Evolutionary conservation across 2,797 vertebrate genomes (phyloP), one percentile per base, ranked within the genome.

Genomic region (Chaenodraco wilsoni): DNA sequence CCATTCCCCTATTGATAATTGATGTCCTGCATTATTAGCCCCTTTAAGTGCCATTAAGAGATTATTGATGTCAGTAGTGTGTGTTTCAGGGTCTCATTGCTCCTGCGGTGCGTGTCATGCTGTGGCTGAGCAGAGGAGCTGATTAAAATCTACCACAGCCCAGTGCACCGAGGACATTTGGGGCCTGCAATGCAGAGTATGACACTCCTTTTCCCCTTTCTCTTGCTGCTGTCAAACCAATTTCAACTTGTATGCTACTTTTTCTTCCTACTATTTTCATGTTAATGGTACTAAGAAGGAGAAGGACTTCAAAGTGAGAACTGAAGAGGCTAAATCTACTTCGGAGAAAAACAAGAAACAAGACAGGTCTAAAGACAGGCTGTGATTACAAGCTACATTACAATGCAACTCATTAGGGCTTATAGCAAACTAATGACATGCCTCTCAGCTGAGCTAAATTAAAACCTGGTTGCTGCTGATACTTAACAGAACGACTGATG

Each of bases 91-190:
- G 57, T 77, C 75, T 76, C 77, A 44, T 19, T 43, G 69, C 69
- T 86, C 79, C 83, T 21, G 27, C 19, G 70, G 83, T 75, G 68
- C 74, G 37, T 72, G 73, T 85, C 85, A 66, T 50, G 58, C 76
- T 71, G 69, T 54, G 83, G 71, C 69, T 62, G 84, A 87, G 79
- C 76, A 58, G 57, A 84, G 81, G 73, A 85, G 76, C 87, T 87
- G 90, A 93, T 91, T 92, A 91, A 88, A 92, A 91, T 89, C 89
- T 74, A 71, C 82, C 88, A 90, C 88, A 85, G 84, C 83, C 79
- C 81, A 77, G 48, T 86, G 89, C 86, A 86, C 85, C 31, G 74
- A 89, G 75, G 86, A 87, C 86, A 85, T 87, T 87, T 84, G 83
- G 57, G 81, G 69, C 78, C 76, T 56, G 86, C 89, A 87, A 78